Base-by-base conservation (phyloP, 2,888 invertebrate genomes). In the Zygothrica quintamaculata region DNA sequence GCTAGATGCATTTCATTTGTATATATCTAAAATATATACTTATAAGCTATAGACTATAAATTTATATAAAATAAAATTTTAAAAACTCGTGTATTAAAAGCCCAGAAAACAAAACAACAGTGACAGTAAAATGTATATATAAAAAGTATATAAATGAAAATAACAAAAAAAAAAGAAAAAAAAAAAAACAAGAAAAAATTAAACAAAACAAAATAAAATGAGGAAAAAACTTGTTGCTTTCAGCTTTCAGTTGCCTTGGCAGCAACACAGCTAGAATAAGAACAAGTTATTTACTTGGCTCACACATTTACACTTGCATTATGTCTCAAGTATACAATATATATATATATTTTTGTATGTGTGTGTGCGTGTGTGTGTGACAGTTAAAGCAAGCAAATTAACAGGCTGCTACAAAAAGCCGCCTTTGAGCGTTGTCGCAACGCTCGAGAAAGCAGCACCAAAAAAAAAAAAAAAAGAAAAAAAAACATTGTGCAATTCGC, bases 201-300 rank as follows among this genome's bases (percentile, higher is more conserved):
- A n/a, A n/a, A n/a, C n/a, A 29, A 53, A 34, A 22, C 36, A 51
- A 42, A 51, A 50, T n/a, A n/a, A n/a, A n/a, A n/a, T n/a, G n/a
- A n/a, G n/a, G n/a, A 39, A 40, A 59, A 68, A 75, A 80, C 82
- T 70, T 80, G 85, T 80, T 80, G 85, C 78, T 64, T 62, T 73
- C n/a, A 43, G 31, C 18, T 48, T 8, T 8, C n/a, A n/a, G n/a
- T n/a, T 42, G 51, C 73, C 65, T 22, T 5, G 18, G n/a, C n/a
- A n/a, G n/a, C n/a, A 22, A 22, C 18, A 71, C 76, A 62, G 65
- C 60, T 59, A 53, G 59, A 59, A 46, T 37, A 65, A 60, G 57
- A 61, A 46, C 44, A 42, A 60, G 22, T 47, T 53, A 47, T 73
- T 48, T 65, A 50, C 53, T 48, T 60, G 53, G 48, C 26, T 51